Conservation (phyloP, 2,888 invertebrate genomes). For the Dicyrtomina minuta region DNA sequence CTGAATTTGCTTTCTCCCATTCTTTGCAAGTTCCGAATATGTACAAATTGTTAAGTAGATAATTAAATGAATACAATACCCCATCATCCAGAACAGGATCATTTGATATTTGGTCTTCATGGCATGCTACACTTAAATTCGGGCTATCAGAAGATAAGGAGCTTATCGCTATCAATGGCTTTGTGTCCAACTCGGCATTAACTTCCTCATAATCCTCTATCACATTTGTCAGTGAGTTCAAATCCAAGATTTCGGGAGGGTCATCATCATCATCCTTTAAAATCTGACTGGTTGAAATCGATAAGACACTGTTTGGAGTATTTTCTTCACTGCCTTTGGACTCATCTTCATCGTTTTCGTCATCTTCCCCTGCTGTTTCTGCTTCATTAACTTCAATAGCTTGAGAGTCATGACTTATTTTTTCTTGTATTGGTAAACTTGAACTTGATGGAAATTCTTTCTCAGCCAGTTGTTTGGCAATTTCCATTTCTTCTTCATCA, state of each 20-base stretch:
- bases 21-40: background rate
- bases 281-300: constrained; percentile 2
- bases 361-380: background rate
- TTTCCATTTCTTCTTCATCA: constrained; percentile 48
- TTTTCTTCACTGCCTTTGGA: constrained; percentile 12
- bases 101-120: constrained; percentile 45
- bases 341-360: background rate
- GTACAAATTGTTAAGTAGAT: background rate
- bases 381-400: background rate
- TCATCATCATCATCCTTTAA: background rate
- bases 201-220: background rate
- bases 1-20: background rate
- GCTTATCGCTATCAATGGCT: constrained; percentile 30
- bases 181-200: constrained; percentile 9
- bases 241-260: background rate
- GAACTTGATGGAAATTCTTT: constrained; percentile 18
- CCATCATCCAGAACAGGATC: constrained; percentile 53
- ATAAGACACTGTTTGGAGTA: constrained; percentile 8
- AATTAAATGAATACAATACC: constrained; percentile 37
- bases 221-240: background rate
- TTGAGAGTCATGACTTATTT: background rate
- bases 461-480: constrained; percentile 21
- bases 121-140: constrained; percentile 11
- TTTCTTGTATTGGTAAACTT: background rate
- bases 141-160: constrained; percentile 23